Base-by-base conservation (phyloP, 2,888 invertebrate species). In the Dynastes tityus region DNA sequence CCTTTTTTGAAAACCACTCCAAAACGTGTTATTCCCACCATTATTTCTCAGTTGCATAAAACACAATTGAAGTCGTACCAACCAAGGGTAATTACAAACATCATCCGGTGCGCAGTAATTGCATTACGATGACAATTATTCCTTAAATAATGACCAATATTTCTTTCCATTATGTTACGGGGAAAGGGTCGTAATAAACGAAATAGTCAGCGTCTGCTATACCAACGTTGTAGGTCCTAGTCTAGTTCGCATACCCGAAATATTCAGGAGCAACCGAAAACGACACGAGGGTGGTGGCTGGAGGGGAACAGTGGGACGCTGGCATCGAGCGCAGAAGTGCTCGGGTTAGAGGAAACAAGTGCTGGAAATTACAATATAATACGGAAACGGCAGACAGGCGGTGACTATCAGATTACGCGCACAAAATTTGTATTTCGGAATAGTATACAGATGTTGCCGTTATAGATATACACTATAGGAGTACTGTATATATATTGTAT, bases 321-420 rank as follows among this genome's bases (percentile, higher is more conserved):
- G 3, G 9, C 45, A 45, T 2, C 8, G 2, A 45, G 45, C 45
- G 11, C 8, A 8, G 55, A 13, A 55, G 8, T 4, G 13, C n/a
- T 4, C 3, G 55, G 55, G 76, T 37, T 27, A 51, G 53, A 22
- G 77, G 68, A 70, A 77, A 55, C 77, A 49, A 77, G 77, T 77
- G 77, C 58, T 77, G 40, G 77, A 77, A 77, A 77, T 77, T 77
- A 68, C 77, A 77, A 77, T 77, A 68, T 77, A 77, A 77, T 77
- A 70, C 70, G 55, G 64, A 55, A 22, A 11, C 45, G 45, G 45
- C 45, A 55, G 55, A 6, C 64, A n/a, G 37, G 58, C 77, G 45
- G 45, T 45, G 77, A 77, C 67, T 67, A 77, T 77, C 58, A 51
- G 40, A 58, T 77, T 68, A 68, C 76, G 65, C 51, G 29, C 64